Base-by-base conservation (phyloP, 2,113 vertebrate species). In the Vulpes ferrilata region DNA sequence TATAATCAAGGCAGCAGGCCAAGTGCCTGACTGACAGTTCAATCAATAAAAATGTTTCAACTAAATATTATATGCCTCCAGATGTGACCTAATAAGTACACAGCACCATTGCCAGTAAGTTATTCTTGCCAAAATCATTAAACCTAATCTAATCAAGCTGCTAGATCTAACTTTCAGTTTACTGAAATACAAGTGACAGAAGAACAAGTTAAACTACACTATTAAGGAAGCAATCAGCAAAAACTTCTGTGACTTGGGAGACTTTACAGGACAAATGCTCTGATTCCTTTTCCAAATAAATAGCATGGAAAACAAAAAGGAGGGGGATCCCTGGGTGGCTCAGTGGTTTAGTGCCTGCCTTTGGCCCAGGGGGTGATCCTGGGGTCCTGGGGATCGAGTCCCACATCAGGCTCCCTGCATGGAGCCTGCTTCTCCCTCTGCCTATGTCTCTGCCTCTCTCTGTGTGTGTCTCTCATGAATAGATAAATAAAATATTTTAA, bases 261-360 rank as follows among this genome's bases (percentile, higher is more conserved):
- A 7, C 15, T 76, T 96, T 53, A 59, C 25, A 57, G 51, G 64
- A 85, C 64, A 94, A 91, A 83, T 53, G 12, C 20, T 35, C 60
- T 86, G 30, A 9, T 92, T 87, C 88, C 51, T 83, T 57, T 35
- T 89, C 83, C 12, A 93, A 93, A 78, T 82, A 93, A 88, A 89
- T 35, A 60, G 23, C 48, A 89, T 38, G 11, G 4, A n/a, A 25
- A 55, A 74, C 15, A 87, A 35, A 76, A 81, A 81, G 43, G 43
- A 43, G 43, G 43, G 43, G 43, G 43, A 43, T 43, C 43, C 43
- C 43, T 43, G 43, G 43, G 43, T 43, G 43, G 43, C 43, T 43
- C 43, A 6, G 43, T 6, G 3, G 43, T 43, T 43, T 43, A 43
- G 43, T 6, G 6, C 43, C 43, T 43, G 43, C 43, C 43, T 43